Evolutionary conservation across 2,888 invertebrate genomes (phyloP), one percentile per base, ranked within the genome.

Genomic region (Aspidiotus rigidus): DNA sequence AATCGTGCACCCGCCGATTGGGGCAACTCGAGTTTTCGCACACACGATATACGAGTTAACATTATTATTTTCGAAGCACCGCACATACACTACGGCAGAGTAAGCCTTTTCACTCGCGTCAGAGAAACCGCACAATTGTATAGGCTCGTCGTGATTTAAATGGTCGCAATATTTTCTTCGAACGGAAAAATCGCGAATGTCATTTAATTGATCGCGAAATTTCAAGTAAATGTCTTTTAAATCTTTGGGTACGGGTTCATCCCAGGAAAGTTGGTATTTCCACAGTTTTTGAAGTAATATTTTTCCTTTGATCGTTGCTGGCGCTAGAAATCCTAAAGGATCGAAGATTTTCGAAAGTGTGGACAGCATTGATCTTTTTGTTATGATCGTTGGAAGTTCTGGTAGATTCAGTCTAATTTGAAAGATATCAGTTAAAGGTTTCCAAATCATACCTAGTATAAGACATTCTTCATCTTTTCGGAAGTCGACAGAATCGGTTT

Each of bases 221-320:
- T 28, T 3, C 9, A 15, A 49, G n/a, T 54, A 70, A n/a, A 28
- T 3, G 7, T 64, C 10, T 7, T 7, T 7, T 1, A 70, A 15
- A n/a, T 60, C 16, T 16, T 62, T 16, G 7, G 70, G 41, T 7
- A 69, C 7, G 40, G 70, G 59, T 10, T 44, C 59, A 13, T 69
- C 69, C 69, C 69, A 72, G n/a, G 28, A 56, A 0, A 61, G 7
- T 55, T 64, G 56, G 39, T 56, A 39, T 0, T 13, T 9, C 70
- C 69, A 69, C 60, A 70, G 40, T 7, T 49, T 42, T 59, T 72
- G 64, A 0, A 72, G 3, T 0, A 72, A 16, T 39, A 72, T 69
- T 69, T 72, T 71, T 7, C 13, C 62, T 9, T 16, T 1, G 10
- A 71, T 13, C 7, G 61, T 39, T 13, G 63, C 2, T 7, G 62